These are phyloP conservation scores for Luscinia megarhynchos DNA, from an alignment of 2,797 vertebrate genomes.

Conservation along the genomic window DNA sequence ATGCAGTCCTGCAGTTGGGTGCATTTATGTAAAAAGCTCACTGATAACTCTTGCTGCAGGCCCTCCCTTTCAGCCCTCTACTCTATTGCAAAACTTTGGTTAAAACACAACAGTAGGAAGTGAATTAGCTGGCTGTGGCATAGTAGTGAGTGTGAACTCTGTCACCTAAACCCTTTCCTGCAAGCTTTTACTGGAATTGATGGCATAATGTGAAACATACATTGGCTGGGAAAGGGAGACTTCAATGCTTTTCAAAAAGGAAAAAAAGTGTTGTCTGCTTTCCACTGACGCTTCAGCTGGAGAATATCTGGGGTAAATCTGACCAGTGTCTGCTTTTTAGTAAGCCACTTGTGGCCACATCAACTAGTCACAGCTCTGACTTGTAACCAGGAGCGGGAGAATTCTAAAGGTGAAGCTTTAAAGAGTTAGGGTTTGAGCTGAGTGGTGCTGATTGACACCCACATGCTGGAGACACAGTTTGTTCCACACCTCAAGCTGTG, in stretches of 20 bases:
- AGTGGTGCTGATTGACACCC: neutral
- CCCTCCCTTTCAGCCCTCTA: neutral
- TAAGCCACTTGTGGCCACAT: neutral
- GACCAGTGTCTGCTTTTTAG: neutral
- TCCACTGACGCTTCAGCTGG: neutral
- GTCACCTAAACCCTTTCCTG: neutral
- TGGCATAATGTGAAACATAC: neutral
- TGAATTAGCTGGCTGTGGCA: neutral
- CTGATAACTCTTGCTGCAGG: neutral
- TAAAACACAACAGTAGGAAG: neutral
- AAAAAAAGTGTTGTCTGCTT: neutral
- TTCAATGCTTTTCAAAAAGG: neutral
- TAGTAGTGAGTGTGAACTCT: neutral
- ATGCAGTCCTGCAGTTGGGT: neutral
- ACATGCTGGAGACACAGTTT: neutral
- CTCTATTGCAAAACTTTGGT: neutral
- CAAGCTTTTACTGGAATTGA: neutral
- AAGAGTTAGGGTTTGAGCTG: neutral
- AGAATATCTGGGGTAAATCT: neutral
- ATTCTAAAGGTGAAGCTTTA: neutral
- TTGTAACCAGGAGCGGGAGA: neutral
- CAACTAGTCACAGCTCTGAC: neutral
- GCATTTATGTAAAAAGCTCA: neutral
- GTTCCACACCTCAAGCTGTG: slow-evolving; percentile 3
- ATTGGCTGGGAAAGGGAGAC: neutral